Evolutionary conservation across 2,888 invertebrate species (phyloP), one percentile per base, ranked within the genome.

Genomic region (Dynastes tityus): DNA sequence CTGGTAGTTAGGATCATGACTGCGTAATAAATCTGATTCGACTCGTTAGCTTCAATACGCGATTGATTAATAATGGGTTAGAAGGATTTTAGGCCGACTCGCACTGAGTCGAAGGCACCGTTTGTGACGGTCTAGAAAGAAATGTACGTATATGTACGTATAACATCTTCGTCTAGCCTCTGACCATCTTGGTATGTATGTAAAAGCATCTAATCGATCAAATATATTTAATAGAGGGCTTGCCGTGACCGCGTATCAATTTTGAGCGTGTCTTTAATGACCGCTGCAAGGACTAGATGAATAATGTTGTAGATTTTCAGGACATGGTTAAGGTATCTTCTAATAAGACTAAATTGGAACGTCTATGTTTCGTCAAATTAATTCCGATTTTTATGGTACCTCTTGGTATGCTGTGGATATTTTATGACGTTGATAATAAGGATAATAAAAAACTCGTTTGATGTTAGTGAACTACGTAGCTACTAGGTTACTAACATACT

Each of bases 41-140:
- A 65, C n/a, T 65, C 16, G 65, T 65, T 65, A 65, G 65, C 16
- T 65, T 37, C 37, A 53, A 53, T 53, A 16, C 16, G n/a, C 37
- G 65, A 65, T 65, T 65, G 65, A 65, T 65, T 65, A 37, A 65
- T 65, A 65, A 65, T 16, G n/a, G 53, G 65, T 40, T 65, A 65
- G 65, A 6, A 65, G 16, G 32, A 65, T 65, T 65, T 65, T 65
- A 65, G 40, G n/a, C 29, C 63, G 63, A 29, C 45, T 11, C 29
- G 32, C 13, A 63, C 22, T 11, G 63, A 63, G 63, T 13, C 63
- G 32, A 63, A 45, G 8, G 45, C 45, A 45, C 11, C 45, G 45
- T 45, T 45, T 45, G 2, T 11, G 45, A 45, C 45, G 45, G 45
- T 45, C 45, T 45, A 45, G 45, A 45, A 45, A 45, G 45, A 45